Evolutionary conservation across 1,140 invertebrate genomes (phyloP).

Genomic region (Coboldia fuscipes): DNA sequence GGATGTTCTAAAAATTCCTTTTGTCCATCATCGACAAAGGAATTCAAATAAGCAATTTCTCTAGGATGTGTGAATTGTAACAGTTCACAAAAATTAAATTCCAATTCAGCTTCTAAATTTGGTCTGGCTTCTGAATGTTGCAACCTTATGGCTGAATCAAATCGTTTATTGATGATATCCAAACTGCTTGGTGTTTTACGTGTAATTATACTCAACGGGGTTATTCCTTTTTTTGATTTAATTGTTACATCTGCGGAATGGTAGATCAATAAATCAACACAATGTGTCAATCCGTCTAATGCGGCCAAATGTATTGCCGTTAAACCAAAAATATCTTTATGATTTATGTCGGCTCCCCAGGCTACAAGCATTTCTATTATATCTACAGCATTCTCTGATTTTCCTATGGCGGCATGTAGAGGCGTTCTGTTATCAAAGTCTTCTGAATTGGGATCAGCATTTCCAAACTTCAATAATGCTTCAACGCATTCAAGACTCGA

Average conservation of each 20-base stretch:
- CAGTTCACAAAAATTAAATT: slow-evolving; percentile 58
- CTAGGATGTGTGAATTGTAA: slow-evolving; percentile 53
- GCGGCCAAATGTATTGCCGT: slow-evolving; percentile 74
- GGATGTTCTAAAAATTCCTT: slow-evolving; percentile 64
- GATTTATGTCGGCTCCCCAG: slow-evolving; percentile 63
- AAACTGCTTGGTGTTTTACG: slow-evolving; percentile 62
- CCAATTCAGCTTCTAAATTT: slow-evolving; percentile 56
- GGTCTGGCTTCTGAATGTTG: slow-evolving; percentile 53
- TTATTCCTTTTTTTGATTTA: slow-evolving; percentile 59
- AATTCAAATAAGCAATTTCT: slow-evolving; percentile 60
- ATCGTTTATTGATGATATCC: slow-evolving; percentile 47
- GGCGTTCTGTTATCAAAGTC: slow-evolving; percentile 57
- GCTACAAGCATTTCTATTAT: slow-evolving; percentile 49
- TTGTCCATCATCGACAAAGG: slow-evolving; percentile 61
- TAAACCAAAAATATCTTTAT: slow-evolving; percentile 71
- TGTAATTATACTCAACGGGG: slow-evolving; percentile 57
- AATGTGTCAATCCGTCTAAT: slow-evolving; percentile 55
- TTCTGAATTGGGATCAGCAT: slow-evolving; percentile 46
- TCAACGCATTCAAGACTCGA: slow-evolving; percentile 60
- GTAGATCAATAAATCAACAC: slow-evolving; percentile 59
- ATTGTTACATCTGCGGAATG: slow-evolving; percentile 67
- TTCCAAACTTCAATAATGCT: slow-evolving; percentile 42
- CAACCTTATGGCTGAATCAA: slow-evolving; percentile 54
- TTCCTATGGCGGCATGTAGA: slow-evolving; percentile 54
- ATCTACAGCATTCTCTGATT: slow-evolving; percentile 48